A percentile compares a stretch with the other conserved stretches of the same genome.
These are phyloP conservation scores for Myiozetetes cayanensis DNA, from an alignment of 2,113 vertebrate genomes.

Conservation along the genomic window DNA sequence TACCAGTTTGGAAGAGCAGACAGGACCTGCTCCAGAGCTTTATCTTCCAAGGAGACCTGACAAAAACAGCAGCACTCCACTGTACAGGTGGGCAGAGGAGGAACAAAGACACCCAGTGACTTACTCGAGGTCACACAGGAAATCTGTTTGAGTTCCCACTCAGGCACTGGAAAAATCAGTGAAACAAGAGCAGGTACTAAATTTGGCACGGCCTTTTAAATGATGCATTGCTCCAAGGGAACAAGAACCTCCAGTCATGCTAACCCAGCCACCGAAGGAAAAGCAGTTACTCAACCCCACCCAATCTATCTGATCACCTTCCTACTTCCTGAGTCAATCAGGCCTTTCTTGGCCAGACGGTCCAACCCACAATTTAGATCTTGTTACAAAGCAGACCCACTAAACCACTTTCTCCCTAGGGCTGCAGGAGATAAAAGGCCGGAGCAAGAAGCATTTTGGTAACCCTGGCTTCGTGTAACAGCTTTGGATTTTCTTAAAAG, in stretches of 20 bases:
- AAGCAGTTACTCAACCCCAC: not conserved
- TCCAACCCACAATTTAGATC: slow-evolving; percentile 26
- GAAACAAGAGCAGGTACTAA: slow-evolving; percentile 66
- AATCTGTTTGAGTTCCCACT: not conserved
- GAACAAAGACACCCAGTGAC: slow-evolving; percentile 4
- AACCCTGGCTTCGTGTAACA: slow-evolving; percentile 13
- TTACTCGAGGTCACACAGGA: not conserved
- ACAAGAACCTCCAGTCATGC: not conserved
- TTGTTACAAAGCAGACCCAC: slow-evolving; percentile 22
- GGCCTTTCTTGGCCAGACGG: slow-evolving; percentile 45
- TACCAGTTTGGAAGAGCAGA: not conserved
- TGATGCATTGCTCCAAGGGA: slow-evolving; percentile 49
- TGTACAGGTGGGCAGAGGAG: not conserved
- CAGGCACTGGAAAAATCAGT: slow-evolving; percentile 41
- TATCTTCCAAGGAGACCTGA: not conserved
- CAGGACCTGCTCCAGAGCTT: slow-evolving; percentile 29
- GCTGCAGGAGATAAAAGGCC: slow-evolving; percentile 41
- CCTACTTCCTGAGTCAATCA: slow-evolving; percentile 10
- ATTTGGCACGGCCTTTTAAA: slow-evolving; percentile 60
- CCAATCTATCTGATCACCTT: slow-evolving; percentile 48
- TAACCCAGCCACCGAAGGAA: slow-evolving; percentile 5
- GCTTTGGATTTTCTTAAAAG: slow-evolving; percentile 45
- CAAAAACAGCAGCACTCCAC: not conserved
- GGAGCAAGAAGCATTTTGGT: not conserved
- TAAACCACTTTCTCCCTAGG: slow-evolving; percentile 25